phyloP scores from a whole-genome alignment of 2,113 vertebrate genomes.

The Parotia lawesii region DNA sequence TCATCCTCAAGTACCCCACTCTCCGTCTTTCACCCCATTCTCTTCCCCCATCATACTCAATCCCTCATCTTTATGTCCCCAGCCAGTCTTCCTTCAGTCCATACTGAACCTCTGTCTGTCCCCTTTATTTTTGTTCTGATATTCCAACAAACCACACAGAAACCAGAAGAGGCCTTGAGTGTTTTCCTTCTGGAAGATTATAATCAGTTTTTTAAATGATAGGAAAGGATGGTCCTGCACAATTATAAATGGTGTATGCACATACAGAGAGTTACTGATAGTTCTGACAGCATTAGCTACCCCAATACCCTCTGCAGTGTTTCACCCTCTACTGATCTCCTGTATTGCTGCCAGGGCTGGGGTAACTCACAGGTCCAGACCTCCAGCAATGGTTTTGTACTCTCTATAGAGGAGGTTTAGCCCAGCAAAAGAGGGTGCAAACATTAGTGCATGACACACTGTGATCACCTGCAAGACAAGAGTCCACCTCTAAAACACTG shows the following conservation, averaged over 20 bases:
- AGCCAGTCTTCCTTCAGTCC: not conserved
- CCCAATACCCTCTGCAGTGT: not conserved
- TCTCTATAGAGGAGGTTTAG: not conserved
- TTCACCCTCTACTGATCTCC: not conserved
- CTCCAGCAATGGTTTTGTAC: not conserved
- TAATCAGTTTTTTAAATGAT: not conserved
- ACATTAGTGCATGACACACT: not conserved
- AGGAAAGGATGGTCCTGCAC: not conserved
- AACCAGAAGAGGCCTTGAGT: not conserved
- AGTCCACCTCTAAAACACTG: not conserved
- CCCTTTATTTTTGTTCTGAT: not conserved
- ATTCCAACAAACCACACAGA: not conserved
- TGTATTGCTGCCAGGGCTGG: not conserved
- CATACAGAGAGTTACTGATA: too few relatives aligned
- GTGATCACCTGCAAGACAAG: not conserved
- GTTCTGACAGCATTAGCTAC: not conserved
- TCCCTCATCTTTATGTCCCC: not conserved
- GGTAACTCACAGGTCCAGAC: not conserved
- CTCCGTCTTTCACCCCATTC: not conserved
- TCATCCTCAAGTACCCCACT: not conserved
- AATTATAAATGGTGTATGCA: not conserved
- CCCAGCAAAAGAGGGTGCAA: not conserved
- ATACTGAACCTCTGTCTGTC: not conserved
- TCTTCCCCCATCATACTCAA: not conserved
- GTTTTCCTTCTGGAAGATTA: not conserved